phyloP scores from a whole-genome alignment of 2,888 invertebrate species.

The Monochamus alternatus region DNA sequence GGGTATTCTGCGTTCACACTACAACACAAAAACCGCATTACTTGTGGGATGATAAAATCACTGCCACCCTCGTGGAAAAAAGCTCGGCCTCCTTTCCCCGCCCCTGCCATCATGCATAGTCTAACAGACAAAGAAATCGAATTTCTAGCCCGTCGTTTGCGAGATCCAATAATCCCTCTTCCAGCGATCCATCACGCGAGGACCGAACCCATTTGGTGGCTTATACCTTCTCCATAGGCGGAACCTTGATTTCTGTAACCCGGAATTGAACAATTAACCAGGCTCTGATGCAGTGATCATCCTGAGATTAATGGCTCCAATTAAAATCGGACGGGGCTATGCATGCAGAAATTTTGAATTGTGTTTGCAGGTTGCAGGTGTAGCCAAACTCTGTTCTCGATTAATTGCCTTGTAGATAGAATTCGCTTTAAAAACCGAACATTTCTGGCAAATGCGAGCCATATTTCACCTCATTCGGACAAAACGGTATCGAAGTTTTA shows the following conservation, averaged over 20 bases:
- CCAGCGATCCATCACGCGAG: conserved; percentile 60
- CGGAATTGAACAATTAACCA: conserved; percentile 41
- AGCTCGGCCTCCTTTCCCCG: neutral
- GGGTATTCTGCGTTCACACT: neutral
- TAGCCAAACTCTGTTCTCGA: no score
- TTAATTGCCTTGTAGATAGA: no score
- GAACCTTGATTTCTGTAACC: conserved; percentile 23
- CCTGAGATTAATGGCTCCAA: conserved; percentile 46
- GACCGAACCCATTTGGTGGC: conserved; percentile 35
- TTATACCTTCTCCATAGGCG: conserved; percentile 29
- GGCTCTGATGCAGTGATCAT: conserved; percentile 45
- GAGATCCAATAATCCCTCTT: conserved; percentile 67
- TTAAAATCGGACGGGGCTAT: conserved; percentile 42
- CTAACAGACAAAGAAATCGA: conserved; percentile 66
- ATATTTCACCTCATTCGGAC: no score
- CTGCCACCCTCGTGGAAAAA: neutral
- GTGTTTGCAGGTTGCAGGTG: neutral
- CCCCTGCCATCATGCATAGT: conserved; percentile 46
- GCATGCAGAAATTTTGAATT: conserved; percentile 4
- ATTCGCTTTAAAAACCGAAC: no score
- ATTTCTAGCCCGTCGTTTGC: conserved; percentile 60
- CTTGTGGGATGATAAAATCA: neutral
- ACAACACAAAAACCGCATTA: neutral
- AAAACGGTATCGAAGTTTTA: no score
- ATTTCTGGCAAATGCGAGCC: no score